Evolutionary conservation across 2,113 vertebrate genomes (phyloP).

Genomic region (Ceyx margarethae): DNA sequence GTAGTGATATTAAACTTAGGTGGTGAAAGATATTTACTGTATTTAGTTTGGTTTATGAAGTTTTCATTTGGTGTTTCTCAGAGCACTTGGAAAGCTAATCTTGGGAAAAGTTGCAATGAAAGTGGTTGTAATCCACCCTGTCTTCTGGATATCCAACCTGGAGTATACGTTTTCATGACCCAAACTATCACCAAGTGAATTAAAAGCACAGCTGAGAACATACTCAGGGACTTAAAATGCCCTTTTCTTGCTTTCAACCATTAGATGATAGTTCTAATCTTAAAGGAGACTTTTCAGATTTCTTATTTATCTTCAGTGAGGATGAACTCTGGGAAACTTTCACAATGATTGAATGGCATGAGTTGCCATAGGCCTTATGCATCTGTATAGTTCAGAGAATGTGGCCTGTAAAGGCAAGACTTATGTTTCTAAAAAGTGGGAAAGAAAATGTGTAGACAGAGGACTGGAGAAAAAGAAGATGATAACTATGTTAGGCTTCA

Average conservation of each 20-base stretch:
- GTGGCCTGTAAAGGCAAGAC: background rate
- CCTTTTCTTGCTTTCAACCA: background rate
- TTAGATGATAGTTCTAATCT: background rate
- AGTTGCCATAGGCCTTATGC: background rate
- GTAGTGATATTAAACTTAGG: background rate
- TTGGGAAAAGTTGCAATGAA: background rate
- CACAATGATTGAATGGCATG: background rate
- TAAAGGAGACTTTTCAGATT: background rate
- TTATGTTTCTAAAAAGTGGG: background rate
- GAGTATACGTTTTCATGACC: background rate
- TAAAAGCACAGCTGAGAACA: background rate
- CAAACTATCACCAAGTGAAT: background rate
- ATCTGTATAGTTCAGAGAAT: background rate
- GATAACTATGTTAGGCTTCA: background rate
- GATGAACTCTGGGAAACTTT: background rate
- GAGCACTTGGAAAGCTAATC: background rate
- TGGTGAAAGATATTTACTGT: background rate
- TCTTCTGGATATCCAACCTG: background rate
- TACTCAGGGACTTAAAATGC: background rate
- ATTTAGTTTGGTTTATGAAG: background rate
- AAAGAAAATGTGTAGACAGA: background rate
- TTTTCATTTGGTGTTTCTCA: background rate
- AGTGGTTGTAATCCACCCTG: background rate
- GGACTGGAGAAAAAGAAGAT: background rate
- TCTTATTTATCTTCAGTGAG: background rate